Evolutionary conservation across 2,888 invertebrate species (phyloP), one percentile per base, ranked within the genome.

Genomic region (Julus scandinavius): DNA sequence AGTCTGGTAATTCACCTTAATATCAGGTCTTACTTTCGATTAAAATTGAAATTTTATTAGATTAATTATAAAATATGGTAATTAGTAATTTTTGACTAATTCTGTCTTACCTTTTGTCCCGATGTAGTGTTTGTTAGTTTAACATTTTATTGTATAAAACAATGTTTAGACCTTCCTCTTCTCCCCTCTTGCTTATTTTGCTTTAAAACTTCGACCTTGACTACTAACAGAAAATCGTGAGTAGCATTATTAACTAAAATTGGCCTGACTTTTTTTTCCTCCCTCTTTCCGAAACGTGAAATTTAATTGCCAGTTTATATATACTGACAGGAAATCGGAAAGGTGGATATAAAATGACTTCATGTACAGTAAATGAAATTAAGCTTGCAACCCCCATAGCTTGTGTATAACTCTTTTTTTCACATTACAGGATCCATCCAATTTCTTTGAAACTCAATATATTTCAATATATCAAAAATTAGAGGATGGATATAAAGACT

Each of bases 361-460:
- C 29, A 29, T 13, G 15, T 54, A 13, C 9, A 7, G 29, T 11
- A 72, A 72, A 7, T 72, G 38, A 80, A 11, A 80, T 45, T 45
- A 45, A 7, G 6, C 45, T 45, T 45, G 6, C 45, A 45, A 45
- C 5, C 29, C 29, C 29, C 29, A 45, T 80, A 13, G 38, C 38
- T 29, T 80, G 38, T 15, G 38, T 54, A 45, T 45, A 7, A 45
- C 45, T 1, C 6, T 45, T 45, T 45, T 45, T 72, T 72, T 5
- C 20, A n/a, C 13, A 49, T 87, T 87, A 7, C 63, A 87, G 87
- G 63, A 87, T 17, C 87, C 87, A n/a, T 49, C 20, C 17, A 38
- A 29, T 5, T 87, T 87, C 40, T 58, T 87, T 38, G 38, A 87
- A 49, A 87, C 87, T 38, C 50, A 29, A 9, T 87, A 87, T 13